These are phyloP conservation scores for Schizotus pectinicornis DNA, from an alignment of 2,888 invertebrate species.

Conservation along the genomic window DNA sequence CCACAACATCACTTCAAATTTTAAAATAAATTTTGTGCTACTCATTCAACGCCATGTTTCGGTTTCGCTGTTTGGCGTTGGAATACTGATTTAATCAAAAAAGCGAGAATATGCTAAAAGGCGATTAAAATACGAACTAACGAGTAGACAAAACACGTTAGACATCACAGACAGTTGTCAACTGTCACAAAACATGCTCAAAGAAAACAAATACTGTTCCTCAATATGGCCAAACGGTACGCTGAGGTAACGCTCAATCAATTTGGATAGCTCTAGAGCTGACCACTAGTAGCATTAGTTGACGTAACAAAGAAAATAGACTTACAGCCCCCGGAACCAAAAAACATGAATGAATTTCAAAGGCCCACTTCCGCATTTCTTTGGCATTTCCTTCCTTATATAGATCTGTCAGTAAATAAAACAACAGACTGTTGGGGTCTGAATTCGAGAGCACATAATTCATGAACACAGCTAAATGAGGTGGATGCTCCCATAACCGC, in stretches of 20 bases:
- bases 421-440: conserved; percentile 69
- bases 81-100: too few species aligned
- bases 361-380: conserved; percentile 98
- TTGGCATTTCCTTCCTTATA: conserved; percentile 85
- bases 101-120: too few species aligned
- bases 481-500: conserved; percentile 83
- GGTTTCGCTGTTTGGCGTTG: too few species aligned
- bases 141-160: too few species aligned
- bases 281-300: not conserved
- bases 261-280: too few species aligned
- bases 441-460: conserved; percentile 87
- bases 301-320: conserved; percentile 35
- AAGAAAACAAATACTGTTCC: not conserved
- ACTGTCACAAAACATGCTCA: not conserved
- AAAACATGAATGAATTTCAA: conserved; percentile 98
- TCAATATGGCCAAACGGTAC: too few species aligned
- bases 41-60: too few species aligned
- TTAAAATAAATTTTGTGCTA: too few species aligned
- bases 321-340: conserved; percentile 86
- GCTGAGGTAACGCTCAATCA: too few species aligned
- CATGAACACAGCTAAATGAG: conserved; percentile 92
- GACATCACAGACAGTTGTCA: too few species aligned
- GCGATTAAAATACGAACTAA: too few species aligned
- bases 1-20: too few species aligned
- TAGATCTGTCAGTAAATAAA: conserved; percentile 91